Conservation (phyloP, 2,888 invertebrate species). For the Cephalotes varians region DNA sequence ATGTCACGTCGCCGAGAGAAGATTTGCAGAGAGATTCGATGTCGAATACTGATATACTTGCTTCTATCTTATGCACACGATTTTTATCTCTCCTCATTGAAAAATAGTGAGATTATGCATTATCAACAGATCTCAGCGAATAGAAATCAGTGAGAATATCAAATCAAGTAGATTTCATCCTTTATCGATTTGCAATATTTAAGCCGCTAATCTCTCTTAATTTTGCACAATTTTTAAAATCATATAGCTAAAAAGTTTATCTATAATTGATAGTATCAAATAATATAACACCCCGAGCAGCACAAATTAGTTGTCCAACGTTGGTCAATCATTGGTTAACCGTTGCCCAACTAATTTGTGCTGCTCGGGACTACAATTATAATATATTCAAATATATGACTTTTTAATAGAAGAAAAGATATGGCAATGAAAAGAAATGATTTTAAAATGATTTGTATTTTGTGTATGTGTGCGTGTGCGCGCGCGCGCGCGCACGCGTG, state of each 20-base stretch:
- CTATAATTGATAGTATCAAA: background rate
- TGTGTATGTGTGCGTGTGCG: too few species aligned
- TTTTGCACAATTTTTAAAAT: background rate
- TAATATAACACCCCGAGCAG: too few species aligned
- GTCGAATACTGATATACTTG: background rate
- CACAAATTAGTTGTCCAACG: too few species aligned
- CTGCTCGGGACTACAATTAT: too few species aligned
- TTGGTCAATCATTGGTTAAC: too few species aligned
- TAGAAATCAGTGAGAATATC: background rate
- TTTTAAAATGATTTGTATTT: too few species aligned
- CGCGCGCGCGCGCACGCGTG: too few species aligned
- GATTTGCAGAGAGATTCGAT: constrained; percentile 20
- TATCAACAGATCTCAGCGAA: background rate
- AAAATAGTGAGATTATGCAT: background rate
- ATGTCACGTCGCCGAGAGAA: constrained; percentile 33
- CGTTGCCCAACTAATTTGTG: too few species aligned
- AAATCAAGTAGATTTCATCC: background rate
- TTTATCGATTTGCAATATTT: background rate
- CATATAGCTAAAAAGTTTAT: background rate
- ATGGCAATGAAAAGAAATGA: background rate
- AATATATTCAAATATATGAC: background rate
- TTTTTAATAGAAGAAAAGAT: background rate
- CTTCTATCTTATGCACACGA: background rate
- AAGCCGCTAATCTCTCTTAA: background rate
- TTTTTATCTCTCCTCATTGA: background rate